Percentiles rank a stretch among this genome's conserved stretches.
These are phyloP conservation scores for Haemorhous mexicanus DNA, from an alignment of 2,113 vertebrate genomes.

Conservation along the genomic window DNA sequence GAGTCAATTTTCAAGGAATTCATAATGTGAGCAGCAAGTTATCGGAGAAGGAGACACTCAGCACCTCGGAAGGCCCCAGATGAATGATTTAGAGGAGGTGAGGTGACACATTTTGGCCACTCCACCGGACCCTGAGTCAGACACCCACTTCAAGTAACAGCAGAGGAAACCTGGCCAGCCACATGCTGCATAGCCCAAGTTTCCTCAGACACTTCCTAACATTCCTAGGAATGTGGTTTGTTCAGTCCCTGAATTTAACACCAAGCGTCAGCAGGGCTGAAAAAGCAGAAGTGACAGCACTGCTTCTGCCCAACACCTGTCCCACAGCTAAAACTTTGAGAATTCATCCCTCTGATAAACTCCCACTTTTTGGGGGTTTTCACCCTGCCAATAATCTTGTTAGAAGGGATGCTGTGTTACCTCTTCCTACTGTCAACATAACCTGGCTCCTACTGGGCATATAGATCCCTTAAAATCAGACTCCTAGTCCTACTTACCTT, in stretches of 20 bases:
- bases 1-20: conserved; percentile 67
- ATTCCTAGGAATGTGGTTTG: background rate
- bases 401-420: background rate
- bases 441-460: background rate
- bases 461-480: background rate
- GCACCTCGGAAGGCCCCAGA: background rate
- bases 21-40: conserved; percentile 51
- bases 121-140: background rate
- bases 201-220: background rate
- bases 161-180: background rate
- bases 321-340: background rate
- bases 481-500: background rate
- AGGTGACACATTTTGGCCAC: background rate
- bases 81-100: conserved; percentile 58
- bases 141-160: background rate
- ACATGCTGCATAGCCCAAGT: background rate
- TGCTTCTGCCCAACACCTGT: conserved; percentile 57
- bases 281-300: conserved; percentile 55
- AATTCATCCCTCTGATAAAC: conserved; percentile 68
- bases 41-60: conserved; percentile 51
- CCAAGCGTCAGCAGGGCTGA: background rate
- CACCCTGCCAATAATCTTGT: background rate
- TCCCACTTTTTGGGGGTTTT: background rate
- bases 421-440: background rate
- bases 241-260: background rate